phyloP scores from a whole-genome alignment of 2,888 invertebrate species.

The Lomographa bimaculata region DNA sequence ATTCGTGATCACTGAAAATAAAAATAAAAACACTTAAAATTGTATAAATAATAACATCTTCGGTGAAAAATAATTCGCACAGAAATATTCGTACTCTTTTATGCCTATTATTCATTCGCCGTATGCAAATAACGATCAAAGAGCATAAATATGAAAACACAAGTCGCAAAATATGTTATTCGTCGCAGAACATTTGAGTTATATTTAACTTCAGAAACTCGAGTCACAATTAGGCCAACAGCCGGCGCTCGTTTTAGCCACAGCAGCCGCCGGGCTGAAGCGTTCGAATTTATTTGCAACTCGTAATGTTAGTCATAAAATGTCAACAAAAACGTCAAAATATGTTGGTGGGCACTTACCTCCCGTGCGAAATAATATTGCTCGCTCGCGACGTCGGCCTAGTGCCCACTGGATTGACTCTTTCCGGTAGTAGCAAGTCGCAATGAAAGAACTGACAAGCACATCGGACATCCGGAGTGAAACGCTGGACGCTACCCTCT shows the following conservation, averaged over 20 bases:
- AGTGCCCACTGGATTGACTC: constrained; percentile 87
- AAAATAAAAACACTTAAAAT: constrained; percentile 27
- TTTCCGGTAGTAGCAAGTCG: constrained; percentile 90
- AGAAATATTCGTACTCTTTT: constrained; percentile 21
- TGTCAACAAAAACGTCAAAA: constrained; percentile 51
- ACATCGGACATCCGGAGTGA: constrained; percentile 91
- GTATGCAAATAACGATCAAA: constrained; percentile 33
- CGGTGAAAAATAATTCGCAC: constrained; percentile 44
- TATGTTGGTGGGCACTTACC: constrained; percentile 62
- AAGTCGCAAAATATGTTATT: constrained; percentile 57
- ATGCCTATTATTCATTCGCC: constrained; percentile 39
- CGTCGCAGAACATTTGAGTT: constrained; percentile 61
- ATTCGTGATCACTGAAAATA: constrained; percentile 94
- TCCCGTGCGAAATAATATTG: constrained; percentile 66
- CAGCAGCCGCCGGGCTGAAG: constrained; percentile 72
- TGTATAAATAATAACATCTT: constrained; percentile 5
- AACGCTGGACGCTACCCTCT: constrained; percentile 87
- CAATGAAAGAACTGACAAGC: constrained; percentile 93
- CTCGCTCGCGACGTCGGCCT: constrained; percentile 86
- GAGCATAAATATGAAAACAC: constrained; percentile 37
- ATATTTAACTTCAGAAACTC: constrained; percentile 73
- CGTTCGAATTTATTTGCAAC: constrained; percentile 60
- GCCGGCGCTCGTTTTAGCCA: constrained; percentile 79
- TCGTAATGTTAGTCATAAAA: constrained; percentile 62
- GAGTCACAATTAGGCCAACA: constrained; percentile 80